Evolutionary conservation across 2,797 vertebrate genomes (phyloP).

Genomic region (Falco concolor): DNA sequence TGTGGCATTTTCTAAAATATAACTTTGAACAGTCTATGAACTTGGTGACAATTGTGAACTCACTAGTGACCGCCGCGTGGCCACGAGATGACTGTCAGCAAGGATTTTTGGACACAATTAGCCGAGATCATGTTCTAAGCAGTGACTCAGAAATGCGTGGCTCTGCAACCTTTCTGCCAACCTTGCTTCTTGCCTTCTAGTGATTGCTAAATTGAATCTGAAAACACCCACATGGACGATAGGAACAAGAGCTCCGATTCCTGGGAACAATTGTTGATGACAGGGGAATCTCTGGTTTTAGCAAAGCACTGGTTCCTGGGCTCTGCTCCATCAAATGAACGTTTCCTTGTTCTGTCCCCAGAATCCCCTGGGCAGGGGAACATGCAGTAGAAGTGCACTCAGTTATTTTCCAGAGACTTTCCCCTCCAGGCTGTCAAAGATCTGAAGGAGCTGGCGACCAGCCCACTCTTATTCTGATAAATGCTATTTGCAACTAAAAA

Average conservation of each 20-base stretch:
- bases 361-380: not conserved
- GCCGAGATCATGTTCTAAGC: not conserved
- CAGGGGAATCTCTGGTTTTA: not conserved
- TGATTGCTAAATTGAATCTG: not conserved
- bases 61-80: accelerated
- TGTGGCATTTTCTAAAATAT: not conserved
- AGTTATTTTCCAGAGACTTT: slow-evolving; percentile 24
- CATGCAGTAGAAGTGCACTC: not conserved
- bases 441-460: slow-evolving; percentile 26
- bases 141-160: not conserved
- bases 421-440: slow-evolving; percentile 7
- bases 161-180: not conserved
- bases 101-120: not conserved
- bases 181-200: not conserved
- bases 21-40: not conserved
- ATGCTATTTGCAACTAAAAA: slow-evolving; percentile 40
- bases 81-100: not conserved
- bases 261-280: slow-evolving; percentile 9
- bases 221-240: not conserved
- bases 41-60: not conserved
- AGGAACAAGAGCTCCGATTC: slow-evolving; percentile 5
- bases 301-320: not conserved
- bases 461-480: slow-evolving; percentile 43
- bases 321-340: not conserved
- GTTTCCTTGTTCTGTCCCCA: not conserved